Percentiles rank a stretch among this genome's conserved stretches.
These are phyloP conservation scores for Ferrisia virgata DNA, from an alignment of 2,888 invertebrate genomes.

Conservation along the genomic window DNA sequence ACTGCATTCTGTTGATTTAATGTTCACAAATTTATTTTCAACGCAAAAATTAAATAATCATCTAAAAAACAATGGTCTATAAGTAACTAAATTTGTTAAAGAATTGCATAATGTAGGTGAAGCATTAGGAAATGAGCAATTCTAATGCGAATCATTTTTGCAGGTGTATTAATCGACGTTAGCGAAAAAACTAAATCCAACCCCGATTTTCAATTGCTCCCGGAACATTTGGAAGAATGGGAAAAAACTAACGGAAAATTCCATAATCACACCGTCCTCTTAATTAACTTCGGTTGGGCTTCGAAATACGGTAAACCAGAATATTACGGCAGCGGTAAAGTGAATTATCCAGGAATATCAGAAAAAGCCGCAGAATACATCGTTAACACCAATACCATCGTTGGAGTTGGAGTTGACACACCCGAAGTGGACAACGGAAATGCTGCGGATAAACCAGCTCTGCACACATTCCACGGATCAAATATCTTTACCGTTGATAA, in stretches of 20 bases:
- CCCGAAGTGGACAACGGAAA: slow-evolving; percentile 62
- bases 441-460: not conserved
- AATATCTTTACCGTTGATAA: slow-evolving; percentile 11
- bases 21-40: not conserved
- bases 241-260: slow-evolving; percentile 49
- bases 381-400: slow-evolving; percentile 58
- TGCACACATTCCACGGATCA: slow-evolving; percentile 4
- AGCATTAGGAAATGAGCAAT: not conserved
- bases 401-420: slow-evolving; percentile 66
- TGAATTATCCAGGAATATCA: slow-evolving; percentile 56
- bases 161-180: slow-evolving; percentile 49
- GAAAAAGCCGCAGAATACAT: slow-evolving; percentile 63
- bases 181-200: slow-evolving; percentile 47
- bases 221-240: slow-evolving; percentile 49
- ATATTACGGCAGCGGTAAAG: slow-evolving; percentile 46
- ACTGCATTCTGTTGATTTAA: not conserved
- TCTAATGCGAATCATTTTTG: not conserved
- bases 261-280: slow-evolving; percentile 48
- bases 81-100: too few species aligned
- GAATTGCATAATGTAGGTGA: not conserved
- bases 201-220: slow-evolving; percentile 47
- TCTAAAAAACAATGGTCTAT: not conserved
- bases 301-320: slow-evolving; percentile 46
- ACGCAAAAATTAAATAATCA: not conserved
- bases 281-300: slow-evolving; percentile 51